A percentile compares a stretch with the other conserved stretches of the same genome.
These are phyloP conservation scores for Aethes cnicana DNA, from an alignment of 2,888 invertebrate species.

Conservation along the genomic window DNA sequence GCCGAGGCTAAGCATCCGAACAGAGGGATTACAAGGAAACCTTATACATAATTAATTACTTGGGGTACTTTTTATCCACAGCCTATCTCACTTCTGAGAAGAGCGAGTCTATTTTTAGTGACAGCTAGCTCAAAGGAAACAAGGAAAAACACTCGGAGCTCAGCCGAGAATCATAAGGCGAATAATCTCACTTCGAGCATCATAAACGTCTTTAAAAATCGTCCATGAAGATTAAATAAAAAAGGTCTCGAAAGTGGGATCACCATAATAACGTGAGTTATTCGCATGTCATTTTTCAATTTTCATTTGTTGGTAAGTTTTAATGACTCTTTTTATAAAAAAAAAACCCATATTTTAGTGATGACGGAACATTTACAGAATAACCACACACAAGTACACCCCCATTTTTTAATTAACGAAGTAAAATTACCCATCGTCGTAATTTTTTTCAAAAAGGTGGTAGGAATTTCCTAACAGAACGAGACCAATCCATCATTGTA, in stretches of 20 bases:
- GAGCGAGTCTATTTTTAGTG: constrained; percentile 57
- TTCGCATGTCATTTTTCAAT: too few species aligned
- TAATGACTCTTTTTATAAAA: too few species aligned
- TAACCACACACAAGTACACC: too few species aligned
- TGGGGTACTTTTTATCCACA: constrained; percentile 59
- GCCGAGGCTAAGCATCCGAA: constrained; percentile 54
- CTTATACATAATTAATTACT: constrained; percentile 78
- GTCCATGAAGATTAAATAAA: neutral
- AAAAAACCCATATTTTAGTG: too few species aligned
- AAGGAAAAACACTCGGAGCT: constrained; percentile 54
- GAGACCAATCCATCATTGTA: too few species aligned
- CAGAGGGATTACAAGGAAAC: constrained; percentile 64
- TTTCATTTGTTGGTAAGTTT: too few species aligned
- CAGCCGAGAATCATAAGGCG: constrained; percentile 1
- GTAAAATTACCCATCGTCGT: too few species aligned
- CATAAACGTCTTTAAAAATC: constrained; percentile 1
- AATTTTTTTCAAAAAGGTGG: too few species aligned
- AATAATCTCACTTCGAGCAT: neutral
- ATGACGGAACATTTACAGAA: too few species aligned
- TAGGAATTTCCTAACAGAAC: too few species aligned
- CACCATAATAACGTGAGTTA: neutral
- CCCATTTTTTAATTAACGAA: too few species aligned
- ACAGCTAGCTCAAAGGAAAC: constrained; percentile 49
- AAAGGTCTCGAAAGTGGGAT: neutral
- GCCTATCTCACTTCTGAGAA: constrained; percentile 45